Conservation (phyloP, 2,888 invertebrate species). For the Antheraea assamensis region DNA sequence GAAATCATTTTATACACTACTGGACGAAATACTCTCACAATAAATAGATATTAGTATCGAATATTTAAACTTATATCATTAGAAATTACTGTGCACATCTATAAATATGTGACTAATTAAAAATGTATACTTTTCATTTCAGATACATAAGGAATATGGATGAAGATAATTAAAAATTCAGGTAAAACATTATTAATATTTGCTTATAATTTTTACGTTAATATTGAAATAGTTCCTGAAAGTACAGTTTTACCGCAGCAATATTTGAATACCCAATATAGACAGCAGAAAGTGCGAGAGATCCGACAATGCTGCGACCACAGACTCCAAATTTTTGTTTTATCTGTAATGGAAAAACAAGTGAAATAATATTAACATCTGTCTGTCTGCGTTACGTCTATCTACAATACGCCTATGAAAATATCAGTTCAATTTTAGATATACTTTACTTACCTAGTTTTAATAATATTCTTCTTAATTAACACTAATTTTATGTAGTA, state of each 20-base stretch:
- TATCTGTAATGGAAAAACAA: not conserved
- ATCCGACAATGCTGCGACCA: not conserved
- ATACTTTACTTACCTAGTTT: no score
- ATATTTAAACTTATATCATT: not conserved
- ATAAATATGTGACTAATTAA: not conserved
- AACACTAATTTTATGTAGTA: no score
- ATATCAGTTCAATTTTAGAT: no score
- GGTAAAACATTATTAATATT: slow-evolving; percentile 16
- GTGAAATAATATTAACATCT: not conserved
- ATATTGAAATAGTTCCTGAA: not conserved
- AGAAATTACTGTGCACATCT: not conserved
- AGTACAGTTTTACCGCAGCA: not conserved
- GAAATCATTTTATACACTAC: not conserved
- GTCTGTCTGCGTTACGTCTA: no score
- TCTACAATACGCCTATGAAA: no score
- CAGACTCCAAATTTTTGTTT: not conserved
- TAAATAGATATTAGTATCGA: not conserved
- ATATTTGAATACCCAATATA: not conserved
- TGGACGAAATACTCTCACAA: not conserved
- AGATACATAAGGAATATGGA: slow-evolving; percentile 60
- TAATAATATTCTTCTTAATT: no score
- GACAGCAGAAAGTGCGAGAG: not conserved
- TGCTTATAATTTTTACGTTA: not conserved
- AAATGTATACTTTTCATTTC: slow-evolving; percentile 45
- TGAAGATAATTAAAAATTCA: slow-evolving; percentile 33